phyloP scores from a whole-genome alignment of 2,113 vertebrate species.

The Dendropsophus ebraccatus region DNA sequence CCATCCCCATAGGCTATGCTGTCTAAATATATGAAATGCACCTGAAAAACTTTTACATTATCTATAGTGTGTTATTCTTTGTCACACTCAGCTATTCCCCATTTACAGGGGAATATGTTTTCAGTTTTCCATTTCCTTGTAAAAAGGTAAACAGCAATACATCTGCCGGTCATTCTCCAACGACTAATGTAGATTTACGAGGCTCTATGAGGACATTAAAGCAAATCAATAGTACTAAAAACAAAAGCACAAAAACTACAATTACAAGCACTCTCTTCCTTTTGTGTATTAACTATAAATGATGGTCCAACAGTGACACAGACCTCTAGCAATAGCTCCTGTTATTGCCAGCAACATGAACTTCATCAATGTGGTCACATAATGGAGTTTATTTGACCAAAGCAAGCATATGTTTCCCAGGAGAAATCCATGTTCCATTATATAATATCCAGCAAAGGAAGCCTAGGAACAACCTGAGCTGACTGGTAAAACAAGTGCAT shows the following conservation, averaged over 20 bases:
- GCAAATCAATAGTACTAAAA: conserved; percentile 21
- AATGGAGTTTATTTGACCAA: neutral
- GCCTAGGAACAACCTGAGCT: neutral
- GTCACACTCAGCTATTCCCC: neutral
- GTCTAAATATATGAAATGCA: neutral
- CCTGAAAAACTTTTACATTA: neutral
- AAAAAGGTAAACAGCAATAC: neutral
- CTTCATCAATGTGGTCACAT: neutral
- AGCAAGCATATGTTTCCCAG: neutral
- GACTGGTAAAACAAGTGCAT: conserved; percentile 3
- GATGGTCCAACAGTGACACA: neutral
- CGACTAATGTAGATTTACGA: neutral
- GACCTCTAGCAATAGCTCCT: neutral
- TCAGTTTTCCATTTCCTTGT: neutral
- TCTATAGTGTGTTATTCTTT: neutral
- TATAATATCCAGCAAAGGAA: neutral
- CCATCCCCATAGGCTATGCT: neutral
- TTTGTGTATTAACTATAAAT: neutral
- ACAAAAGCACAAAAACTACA: neutral
- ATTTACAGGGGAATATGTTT: neutral
- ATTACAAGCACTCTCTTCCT: neutral
- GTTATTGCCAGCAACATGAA: neutral
- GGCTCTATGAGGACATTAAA: neutral
- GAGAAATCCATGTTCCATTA: neutral
- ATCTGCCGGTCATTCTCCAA: too few species aligned